phyloP scores from a whole-genome alignment of 2,797 vertebrate genomes.

The Gambelia wislizenii region DNA sequence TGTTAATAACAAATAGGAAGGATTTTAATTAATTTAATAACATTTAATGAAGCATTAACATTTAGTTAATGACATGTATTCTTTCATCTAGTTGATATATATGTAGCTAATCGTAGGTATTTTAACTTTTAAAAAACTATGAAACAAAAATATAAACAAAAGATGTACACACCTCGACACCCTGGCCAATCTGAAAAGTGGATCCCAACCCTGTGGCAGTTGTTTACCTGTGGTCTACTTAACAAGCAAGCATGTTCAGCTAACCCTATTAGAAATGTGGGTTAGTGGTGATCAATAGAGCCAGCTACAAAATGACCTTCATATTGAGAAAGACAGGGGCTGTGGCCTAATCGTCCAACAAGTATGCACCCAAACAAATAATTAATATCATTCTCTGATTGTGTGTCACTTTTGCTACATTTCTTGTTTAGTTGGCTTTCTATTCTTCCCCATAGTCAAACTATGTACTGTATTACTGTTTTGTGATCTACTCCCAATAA shows the following conservation, averaged over 20 bases:
- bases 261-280: neutral
- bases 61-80: too few relatives aligned
- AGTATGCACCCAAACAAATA: neutral
- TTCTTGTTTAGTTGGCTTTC: neutral
- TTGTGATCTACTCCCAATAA: neutral
- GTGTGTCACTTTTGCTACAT: neutral
- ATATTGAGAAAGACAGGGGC: neutral
- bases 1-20: too few relatives aligned
- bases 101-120: too few relatives aligned
- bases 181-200: too few relatives aligned
- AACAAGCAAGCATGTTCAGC: neutral
- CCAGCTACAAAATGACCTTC: neutral
- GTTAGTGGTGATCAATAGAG: neutral
- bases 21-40: too few relatives aligned
- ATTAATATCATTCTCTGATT: neutral
- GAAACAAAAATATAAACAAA: too few relatives aligned
- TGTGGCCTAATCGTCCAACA: neutral
- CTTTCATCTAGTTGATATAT: too few relatives aligned
- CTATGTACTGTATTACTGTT: neutral
- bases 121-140: too few relatives aligned
- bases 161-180: too few relatives aligned
- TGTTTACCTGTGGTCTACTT: too few relatives aligned
- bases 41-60: too few relatives aligned
- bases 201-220: too few relatives aligned
- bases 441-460: conserved; percentile 1